Percentiles rank a stretch among this genome's conserved stretches.
These are phyloP conservation scores for Drosophila paranaensis DNA, from an alignment of 2,888 invertebrate species.

Conservation along the genomic window DNA sequence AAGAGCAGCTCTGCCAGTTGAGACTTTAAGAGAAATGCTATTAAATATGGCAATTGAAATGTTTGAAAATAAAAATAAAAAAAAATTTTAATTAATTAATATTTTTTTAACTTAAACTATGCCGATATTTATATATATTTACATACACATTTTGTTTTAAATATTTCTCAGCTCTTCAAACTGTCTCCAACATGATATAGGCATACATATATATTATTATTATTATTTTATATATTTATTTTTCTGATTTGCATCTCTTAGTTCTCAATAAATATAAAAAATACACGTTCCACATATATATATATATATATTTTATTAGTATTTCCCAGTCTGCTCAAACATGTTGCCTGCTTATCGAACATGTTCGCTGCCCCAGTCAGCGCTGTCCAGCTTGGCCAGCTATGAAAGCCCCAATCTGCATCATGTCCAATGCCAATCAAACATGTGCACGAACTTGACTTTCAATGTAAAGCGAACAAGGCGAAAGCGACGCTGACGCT, in stretches of 20 bases:
- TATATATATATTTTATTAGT: neutral
- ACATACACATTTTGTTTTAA: neutral
- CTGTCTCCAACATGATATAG: neutral
- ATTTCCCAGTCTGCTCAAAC: slow-evolving; percentile 5
- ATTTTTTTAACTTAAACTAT: too few species aligned
- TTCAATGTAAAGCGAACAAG: slow-evolving; percentile 78
- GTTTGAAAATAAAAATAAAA: too few species aligned
- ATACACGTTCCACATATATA: neutral
- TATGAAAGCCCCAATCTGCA: slow-evolving; percentile 16
- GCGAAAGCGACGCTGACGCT: slow-evolving; percentile 63
- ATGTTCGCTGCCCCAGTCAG: slow-evolving; percentile 24
- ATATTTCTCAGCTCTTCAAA: too few species aligned
- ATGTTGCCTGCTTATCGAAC: slow-evolving; percentile 40
- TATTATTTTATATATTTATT: neutral
- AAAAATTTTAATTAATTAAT: too few species aligned
- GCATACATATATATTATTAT: neutral
- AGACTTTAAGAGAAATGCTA: slow-evolving; percentile 46
- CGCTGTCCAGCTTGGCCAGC: slow-evolving; percentile 22
- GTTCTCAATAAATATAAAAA: too few species aligned
- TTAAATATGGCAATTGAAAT: slow-evolving; percentile 45
- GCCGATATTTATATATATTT: neutral
- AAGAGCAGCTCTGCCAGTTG: neutral
- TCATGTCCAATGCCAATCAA: slow-evolving; percentile 73
- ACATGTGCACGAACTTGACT: slow-evolving; percentile 79
- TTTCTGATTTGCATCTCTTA: too few species aligned